phyloP scores from a whole-genome alignment of 1,140 invertebrate genomes.

The Palaemon carinicauda region DNA sequence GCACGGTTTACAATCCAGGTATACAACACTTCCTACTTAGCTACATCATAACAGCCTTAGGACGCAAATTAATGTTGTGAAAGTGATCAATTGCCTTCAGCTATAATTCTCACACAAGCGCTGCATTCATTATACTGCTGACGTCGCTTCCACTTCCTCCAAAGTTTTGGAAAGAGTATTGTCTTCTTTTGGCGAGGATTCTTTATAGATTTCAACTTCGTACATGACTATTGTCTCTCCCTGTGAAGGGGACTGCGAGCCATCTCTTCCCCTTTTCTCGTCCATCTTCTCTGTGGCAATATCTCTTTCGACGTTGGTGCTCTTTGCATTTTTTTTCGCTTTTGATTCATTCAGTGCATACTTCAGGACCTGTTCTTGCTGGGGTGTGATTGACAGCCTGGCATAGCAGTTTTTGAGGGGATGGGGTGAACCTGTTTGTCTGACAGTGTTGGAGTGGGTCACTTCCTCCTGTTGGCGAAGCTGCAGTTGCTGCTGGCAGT shows the following conservation, averaged over 20 bases:
- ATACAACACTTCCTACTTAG: too few species aligned
- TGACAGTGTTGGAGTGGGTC: background rate
- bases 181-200: background rate
- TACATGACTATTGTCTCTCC: slow-evolving; percentile 37
- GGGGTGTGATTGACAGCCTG: slow-evolving; percentile 29
- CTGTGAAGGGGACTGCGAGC: background rate
- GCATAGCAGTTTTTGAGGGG: slow-evolving; percentile 50
- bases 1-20: too few species aligned
- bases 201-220: background rate
- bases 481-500: background rate
- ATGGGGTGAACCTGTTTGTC: slow-evolving; percentile 33
- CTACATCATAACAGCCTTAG: background rate
- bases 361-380: slow-evolving; percentile 38
- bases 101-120: background rate
- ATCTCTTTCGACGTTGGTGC: background rate
- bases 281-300: background rate
- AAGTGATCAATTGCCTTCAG: background rate
- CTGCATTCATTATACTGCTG: slow-evolving; percentile 20
- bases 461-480: background rate
- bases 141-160: slow-evolving; percentile 1
- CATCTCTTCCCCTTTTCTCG: background rate
- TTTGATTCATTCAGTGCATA: slow-evolving; percentile 35
- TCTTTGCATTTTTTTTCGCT: slow-evolving; percentile 12
- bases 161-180: background rate
- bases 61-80: background rate